Conservation (phyloP, 2,888 invertebrate species). For the Athalia rosae region DNA sequence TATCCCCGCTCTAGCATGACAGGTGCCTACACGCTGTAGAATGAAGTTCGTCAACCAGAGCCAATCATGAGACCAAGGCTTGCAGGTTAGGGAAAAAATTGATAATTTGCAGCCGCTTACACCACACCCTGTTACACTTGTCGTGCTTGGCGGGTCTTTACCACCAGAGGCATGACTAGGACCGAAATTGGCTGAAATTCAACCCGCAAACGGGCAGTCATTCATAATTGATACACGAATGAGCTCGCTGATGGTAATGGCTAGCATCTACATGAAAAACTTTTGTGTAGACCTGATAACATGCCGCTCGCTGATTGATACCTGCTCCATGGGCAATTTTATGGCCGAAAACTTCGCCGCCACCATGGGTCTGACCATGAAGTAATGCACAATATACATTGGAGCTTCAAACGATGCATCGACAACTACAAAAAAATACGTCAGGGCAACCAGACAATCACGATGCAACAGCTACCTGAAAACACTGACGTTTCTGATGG, state of each 20-base stretch:
- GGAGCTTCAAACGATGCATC: constrained; percentile 17
- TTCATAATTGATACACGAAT: not conserved
- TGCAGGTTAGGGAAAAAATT: constrained; percentile 13
- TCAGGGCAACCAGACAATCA: not conserved
- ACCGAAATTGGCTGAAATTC: not conserved
- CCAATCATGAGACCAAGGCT: constrained; percentile 3
- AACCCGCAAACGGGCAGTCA: not conserved
- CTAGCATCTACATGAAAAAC: constrained; percentile 12
- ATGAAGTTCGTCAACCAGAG: too few species aligned
- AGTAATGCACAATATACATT: not conserved
- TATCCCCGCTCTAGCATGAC: too few species aligned
- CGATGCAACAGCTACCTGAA: not conserved
- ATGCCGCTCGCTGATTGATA: constrained; percentile 15
- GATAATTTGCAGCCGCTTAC: not conserved
- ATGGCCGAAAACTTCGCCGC: constrained; percentile 12
- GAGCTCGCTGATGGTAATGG: not conserved
- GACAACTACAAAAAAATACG: constrained; percentile 5
- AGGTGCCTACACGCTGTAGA: too few species aligned
- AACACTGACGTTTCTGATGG: too few species aligned
- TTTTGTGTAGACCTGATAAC: not conserved
- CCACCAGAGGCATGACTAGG: constrained; percentile 42
- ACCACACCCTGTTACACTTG: constrained; percentile 12
- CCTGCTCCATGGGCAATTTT: constrained; percentile 16
- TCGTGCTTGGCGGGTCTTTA: not conserved
- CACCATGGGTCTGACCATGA: not conserved